phyloP scores from a whole-genome alignment of 2,888 invertebrate genomes.

The Eupeodes latifasciatus region DNA sequence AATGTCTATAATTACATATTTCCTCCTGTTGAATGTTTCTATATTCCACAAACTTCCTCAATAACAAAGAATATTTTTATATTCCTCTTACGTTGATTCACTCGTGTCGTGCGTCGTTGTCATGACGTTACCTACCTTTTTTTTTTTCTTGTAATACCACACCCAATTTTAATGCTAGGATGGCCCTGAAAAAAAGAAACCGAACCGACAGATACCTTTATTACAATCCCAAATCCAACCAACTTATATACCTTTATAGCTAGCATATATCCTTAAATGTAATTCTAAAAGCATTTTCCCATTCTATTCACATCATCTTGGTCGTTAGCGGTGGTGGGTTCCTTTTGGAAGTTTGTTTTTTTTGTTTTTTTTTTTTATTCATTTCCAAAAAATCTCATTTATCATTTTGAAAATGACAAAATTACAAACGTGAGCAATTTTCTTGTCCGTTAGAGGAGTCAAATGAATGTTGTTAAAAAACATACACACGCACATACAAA shows the following conservation, averaged over 20 bases:
- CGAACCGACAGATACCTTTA: constrained; percentile 31
- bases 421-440: constrained; percentile 68
- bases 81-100: not conserved
- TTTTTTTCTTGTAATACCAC: constrained; percentile 38
- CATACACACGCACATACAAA: not conserved
- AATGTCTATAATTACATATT: not conserved
- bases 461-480: constrained; percentile 10
- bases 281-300: constrained; percentile 38
- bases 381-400: constrained; percentile 57
- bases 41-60: not conserved
- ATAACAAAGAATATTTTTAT: constrained; percentile 6
- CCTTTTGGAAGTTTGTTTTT: constrained; percentile 20
- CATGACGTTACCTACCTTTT: not conserved
- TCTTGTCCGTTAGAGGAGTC: constrained; percentile 47
- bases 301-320: constrained; percentile 30
- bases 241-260: constrained; percentile 45
- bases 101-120: not conserved
- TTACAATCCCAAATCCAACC: constrained; percentile 61
- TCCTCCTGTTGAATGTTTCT: constrained; percentile 27
- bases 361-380: constrained; percentile 16
- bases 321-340: constrained; percentile 5
- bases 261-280: constrained; percentile 48
- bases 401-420: constrained; percentile 69
- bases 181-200: constrained; percentile 4
- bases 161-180: constrained; percentile 40